Evolutionary conservation across 1,140 invertebrate species (phyloP).

Genomic region (Pantala flavescens): DNA sequence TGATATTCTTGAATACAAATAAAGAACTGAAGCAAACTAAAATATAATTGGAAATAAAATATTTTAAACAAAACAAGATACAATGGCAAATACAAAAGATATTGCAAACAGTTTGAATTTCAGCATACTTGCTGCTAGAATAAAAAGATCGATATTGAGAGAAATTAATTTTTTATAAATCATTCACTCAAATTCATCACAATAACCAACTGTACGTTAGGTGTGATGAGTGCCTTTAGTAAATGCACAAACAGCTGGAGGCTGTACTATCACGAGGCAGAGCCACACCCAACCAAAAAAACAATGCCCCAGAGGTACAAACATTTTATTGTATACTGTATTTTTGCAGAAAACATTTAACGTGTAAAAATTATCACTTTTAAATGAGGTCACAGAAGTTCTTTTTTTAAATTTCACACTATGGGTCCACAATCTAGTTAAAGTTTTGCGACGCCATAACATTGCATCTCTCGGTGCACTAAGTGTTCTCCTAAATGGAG

Average conservation of each 20-base stretch:
- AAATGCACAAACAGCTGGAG: neutral
- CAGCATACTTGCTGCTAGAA: too few species aligned
- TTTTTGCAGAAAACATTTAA: constrained; percentile 4
- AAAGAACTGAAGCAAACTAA: too few species aligned
- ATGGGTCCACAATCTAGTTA: constrained; percentile 5
- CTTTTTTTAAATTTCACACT: neutral
- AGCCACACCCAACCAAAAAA: neutral
- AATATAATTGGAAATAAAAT: too few species aligned
- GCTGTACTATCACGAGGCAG: neutral
- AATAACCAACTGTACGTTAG: neutral
- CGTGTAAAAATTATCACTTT: constrained; percentile 10
- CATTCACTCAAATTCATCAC: constrained; percentile 5
- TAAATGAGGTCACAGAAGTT: constrained; percentile 2
- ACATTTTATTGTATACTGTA: too few species aligned
- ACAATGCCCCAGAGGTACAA: constrained; percentile 8
- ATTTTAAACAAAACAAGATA: too few species aligned
- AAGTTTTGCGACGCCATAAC: constrained; percentile 2
- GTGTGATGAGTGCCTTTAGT: neutral
- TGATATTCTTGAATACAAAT: too few species aligned
- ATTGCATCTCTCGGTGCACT: neutral
- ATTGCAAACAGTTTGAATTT: too few species aligned
- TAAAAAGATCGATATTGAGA: neutral
- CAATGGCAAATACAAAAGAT: too few species aligned
- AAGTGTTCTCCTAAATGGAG: neutral
- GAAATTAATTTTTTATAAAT: neutral